A percentile compares a stretch with the other conserved stretches of the same genome.
Conservation (phyloP, 2,888 invertebrate species). For the Scaptomyza reducta region DNA sequence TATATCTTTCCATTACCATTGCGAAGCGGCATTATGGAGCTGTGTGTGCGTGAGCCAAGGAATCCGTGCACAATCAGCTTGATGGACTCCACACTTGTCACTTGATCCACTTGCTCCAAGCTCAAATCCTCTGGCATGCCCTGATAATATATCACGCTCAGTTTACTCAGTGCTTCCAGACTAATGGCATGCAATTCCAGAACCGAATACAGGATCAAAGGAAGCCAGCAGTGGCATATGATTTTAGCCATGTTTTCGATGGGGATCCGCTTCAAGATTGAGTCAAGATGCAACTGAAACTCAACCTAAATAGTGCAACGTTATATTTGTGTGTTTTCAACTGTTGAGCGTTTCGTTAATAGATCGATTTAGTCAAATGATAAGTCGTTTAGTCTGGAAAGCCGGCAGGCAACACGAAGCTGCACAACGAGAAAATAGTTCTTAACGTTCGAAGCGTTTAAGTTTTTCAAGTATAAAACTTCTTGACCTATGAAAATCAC, state of each 20-base stretch:
- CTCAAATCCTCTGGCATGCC: slow-evolving; percentile 46
- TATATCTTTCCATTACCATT: slow-evolving; percentile 61
- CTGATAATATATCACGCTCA: slow-evolving; percentile 48
- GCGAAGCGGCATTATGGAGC: slow-evolving; percentile 73
- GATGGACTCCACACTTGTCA: slow-evolving; percentile 53
- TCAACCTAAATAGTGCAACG: slow-evolving; percentile 22
- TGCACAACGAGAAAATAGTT: background rate
- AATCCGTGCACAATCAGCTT: slow-evolving; percentile 83
- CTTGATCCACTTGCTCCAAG: slow-evolving; percentile 51
- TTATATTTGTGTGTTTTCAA: slow-evolving; percentile 31
- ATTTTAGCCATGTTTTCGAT: slow-evolving; percentile 43
- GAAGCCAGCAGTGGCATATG: slow-evolving; percentile 27
- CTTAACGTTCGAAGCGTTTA: background rate
- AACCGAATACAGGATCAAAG: slow-evolving; percentile 44
- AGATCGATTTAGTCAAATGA: slow-evolving; percentile 41
- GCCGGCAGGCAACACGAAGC: background rate
- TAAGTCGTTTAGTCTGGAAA: slow-evolving; percentile 3
- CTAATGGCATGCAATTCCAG: slow-evolving; percentile 40
- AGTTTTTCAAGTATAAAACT: background rate
- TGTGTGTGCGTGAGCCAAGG: slow-evolving; percentile 76
- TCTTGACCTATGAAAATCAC: background rate
- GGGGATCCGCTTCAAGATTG: background rate
- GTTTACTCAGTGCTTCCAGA: slow-evolving; percentile 33
- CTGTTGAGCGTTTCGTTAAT: slow-evolving; percentile 45
- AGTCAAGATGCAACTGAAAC: background rate